Base-by-base conservation (phyloP, 2,113 vertebrate genomes). In the Vireo altiloquus region DNA sequence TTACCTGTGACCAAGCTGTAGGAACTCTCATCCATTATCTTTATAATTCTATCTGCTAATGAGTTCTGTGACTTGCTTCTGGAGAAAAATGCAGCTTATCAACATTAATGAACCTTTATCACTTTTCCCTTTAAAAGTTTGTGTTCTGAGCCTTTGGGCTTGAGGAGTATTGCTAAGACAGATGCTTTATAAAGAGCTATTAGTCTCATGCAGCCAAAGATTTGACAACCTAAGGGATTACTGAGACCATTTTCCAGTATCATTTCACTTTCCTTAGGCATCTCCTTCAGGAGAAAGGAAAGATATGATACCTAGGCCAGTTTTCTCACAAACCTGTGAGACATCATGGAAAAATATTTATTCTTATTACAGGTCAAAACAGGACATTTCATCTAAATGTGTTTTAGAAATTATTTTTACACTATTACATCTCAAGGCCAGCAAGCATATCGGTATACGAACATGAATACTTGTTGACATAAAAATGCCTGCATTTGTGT, bases 211-310 rank as follows among this genome's bases (percentile, higher is more conserved):
- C 89, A 95, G 92, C 88, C 88, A 96, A 86, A 95, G 83, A 79
- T 97, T 90, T 97, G 97, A 97, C 96, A 98, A 96, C 54, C 83
- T 94, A 46, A 71, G 92, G 97, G 65, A 92, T 91, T 97, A 85
- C 79, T n/a, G n/a, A 96, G 93, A 96, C 87, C 74, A 82, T 96
- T 97, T 97, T 75, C 81, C 35, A 44, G 85, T 78, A 95, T 89
- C 11, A 72, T 95, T 98, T 95, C 77, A 90, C 91, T 92, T 97
- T 98, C 90, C 59, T 91, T 79, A 82, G 85, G 63, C 81, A 75
- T 91, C 74, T 95, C 56, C 35, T 90, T 68, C 30, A 94, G 60
- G 82, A 33, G 72, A 71, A 76, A 91, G 37, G 46, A 94, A 81
- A 92, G 87, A 92, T 87, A 46, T 24, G 15, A 93, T 69, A 84